phyloP scores from a whole-genome alignment of 2,113 vertebrate species.

The Grallaria varia region DNA sequence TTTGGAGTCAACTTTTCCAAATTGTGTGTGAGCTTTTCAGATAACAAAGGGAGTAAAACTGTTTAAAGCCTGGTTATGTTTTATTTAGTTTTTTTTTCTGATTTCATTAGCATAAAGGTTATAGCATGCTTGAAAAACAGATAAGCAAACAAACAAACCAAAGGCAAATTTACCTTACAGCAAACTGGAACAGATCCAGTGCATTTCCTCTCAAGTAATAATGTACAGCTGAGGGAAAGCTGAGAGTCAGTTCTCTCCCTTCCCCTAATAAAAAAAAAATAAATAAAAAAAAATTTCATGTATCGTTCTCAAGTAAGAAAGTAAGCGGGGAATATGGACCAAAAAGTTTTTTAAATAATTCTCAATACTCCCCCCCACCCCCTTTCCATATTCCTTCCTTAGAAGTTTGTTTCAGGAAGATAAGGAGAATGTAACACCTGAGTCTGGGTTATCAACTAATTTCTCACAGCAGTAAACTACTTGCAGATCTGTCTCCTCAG shows the following conservation, averaged over 20 bases:
- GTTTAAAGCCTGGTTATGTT: not conserved
- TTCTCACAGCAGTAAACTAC: not conserved
- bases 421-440: accelerated
- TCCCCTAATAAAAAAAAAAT: not conserved
- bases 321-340: not conserved
- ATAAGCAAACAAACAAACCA: not conserved
- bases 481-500: not conserved
- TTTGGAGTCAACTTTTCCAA: not conserved
- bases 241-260: not conserved
- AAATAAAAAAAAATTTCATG: not conserved
- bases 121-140: not conserved
- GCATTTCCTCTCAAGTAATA: not conserved
- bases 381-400: not conserved
- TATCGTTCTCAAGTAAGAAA: not conserved
- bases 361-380: not conserved
- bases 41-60: not conserved
- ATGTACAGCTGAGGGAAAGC: not conserved
- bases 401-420: not conserved
- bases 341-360: not conserved
- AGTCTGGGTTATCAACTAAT: not conserved
- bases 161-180: not conserved
- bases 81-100: not conserved
- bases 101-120: not conserved
- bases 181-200: not conserved
- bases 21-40: not conserved